phyloP scores from a whole-genome alignment of 2,797 vertebrate genomes.

The Lepus oiostolus region DNA sequence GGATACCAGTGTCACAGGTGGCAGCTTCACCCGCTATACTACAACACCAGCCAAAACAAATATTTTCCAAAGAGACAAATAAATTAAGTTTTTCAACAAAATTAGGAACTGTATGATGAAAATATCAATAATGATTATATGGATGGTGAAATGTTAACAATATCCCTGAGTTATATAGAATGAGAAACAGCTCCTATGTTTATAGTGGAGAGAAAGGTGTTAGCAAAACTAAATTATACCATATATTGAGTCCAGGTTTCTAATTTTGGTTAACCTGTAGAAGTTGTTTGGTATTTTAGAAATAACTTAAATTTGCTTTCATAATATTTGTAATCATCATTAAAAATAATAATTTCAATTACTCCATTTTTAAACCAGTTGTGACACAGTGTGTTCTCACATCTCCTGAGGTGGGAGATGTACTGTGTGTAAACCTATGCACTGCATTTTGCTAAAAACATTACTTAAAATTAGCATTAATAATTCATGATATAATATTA shows the following conservation, averaged over 20 bases:
- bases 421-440: neutral
- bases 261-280: conserved; percentile 26
- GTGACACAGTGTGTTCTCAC: neutral
- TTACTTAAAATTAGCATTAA: conserved; percentile 49
- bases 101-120: neutral
- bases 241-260: neutral
- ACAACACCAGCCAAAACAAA: neutral
- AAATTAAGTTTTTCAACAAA: neutral
- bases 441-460: neutral
- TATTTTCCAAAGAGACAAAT: neutral
- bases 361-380: conserved; percentile 13
- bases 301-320: neutral
- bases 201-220: neutral
- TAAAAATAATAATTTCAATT: neutral
- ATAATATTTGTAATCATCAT: neutral
- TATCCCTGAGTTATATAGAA: neutral
- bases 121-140: neutral
- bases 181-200: neutral
- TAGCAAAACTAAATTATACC: conserved; percentile 5
- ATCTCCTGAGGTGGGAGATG: neutral
- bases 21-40: too few species aligned
- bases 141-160: neutral
- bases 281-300: neutral
- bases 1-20: too few species aligned
- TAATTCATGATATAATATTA: conserved; percentile 18